A percentile compares a stretch with the other conserved stretches of the same genome.
Conservation (phyloP, 1,140 invertebrate genomes). For the Venturia canescens region DNA sequence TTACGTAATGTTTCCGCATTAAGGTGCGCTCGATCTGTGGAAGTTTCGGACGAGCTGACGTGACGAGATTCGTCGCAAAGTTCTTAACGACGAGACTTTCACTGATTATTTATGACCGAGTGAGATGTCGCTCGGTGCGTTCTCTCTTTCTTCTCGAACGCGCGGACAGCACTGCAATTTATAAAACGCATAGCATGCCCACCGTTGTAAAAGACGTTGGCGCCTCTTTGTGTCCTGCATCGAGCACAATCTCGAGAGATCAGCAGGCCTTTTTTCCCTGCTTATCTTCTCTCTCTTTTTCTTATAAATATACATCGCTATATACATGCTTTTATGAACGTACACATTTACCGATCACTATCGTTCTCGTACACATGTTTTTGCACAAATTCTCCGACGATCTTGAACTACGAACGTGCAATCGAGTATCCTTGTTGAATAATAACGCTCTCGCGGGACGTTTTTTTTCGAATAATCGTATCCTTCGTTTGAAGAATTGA, state of each 20-base stretch:
- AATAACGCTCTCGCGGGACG: background rate
- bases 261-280: background rate
- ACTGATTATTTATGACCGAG: slow-evolving; percentile 34
- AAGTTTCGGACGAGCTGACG: background rate
- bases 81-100: slow-evolving; percentile 24
- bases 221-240: slow-evolving; percentile 5
- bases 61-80: background rate
- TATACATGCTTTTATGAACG: background rate
- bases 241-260: background rate
- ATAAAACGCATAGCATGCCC: background rate
- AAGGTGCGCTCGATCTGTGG: background rate
- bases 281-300: background rate
- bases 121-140: slow-evolving; percentile 3
- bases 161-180: background rate
- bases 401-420: slow-evolving; percentile 50
- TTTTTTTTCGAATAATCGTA: background rate
- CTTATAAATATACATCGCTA: background rate
- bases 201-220: background rate
- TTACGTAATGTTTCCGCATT: background rate
- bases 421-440: background rate
- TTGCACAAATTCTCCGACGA: slow-evolving; percentile 36
- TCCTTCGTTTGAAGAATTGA: background rate
- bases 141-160: slow-evolving; percentile 3
- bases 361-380: slow-evolving; percentile 33
- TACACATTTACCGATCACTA: background rate